Percentiles rank a stretch among this genome's conserved stretches.
Evolutionary conservation across 2,888 invertebrate species (phyloP).

Genomic region (Caenorhabditis macrosperma): DNA sequence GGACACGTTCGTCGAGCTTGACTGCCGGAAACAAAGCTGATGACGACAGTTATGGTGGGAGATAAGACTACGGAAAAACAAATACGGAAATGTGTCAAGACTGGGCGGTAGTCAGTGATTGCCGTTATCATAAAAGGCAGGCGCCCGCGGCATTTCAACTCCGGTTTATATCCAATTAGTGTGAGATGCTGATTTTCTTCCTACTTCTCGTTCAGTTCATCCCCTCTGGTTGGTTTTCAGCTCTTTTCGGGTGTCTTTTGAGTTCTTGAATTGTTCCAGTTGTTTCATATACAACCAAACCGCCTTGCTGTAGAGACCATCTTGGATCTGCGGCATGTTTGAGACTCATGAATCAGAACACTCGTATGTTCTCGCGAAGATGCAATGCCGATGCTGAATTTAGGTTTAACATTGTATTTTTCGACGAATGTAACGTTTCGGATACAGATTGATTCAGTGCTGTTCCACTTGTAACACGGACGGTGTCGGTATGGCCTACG

Average conservation of each 20-base stretch:
- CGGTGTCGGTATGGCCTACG: slow-evolving; percentile 70
- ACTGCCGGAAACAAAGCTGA: slow-evolving; percentile 38
- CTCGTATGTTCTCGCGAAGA: slow-evolving; percentile 63
- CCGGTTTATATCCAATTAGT: slow-evolving; percentile 35
- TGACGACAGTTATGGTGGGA: slow-evolving; percentile 42
- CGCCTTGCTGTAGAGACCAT: slow-evolving; percentile 74
- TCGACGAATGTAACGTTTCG: too few relatives aligned
- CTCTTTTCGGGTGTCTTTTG: background rate
- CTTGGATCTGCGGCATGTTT: slow-evolving; percentile 67
- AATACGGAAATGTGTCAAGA: slow-evolving; percentile 59
- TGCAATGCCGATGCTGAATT: slow-evolving; percentile 74
- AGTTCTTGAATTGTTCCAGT: slow-evolving; percentile 8
- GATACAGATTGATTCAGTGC: slow-evolving; percentile 73
- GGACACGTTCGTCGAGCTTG: slow-evolving; percentile 24
- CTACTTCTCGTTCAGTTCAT: slow-evolving; percentile 17
- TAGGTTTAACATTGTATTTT: slow-evolving; percentile 54
- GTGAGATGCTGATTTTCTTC: slow-evolving; percentile 12
- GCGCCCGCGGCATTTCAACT: slow-evolving; percentile 8
- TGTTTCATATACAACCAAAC: slow-evolving; percentile 62
- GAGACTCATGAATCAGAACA: slow-evolving; percentile 64
- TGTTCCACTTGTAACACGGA: slow-evolving; percentile 71
- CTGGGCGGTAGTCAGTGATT: slow-evolving; percentile 38
- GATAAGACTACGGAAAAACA: slow-evolving; percentile 44
- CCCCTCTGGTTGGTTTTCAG: slow-evolving; percentile 15
- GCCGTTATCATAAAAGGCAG: slow-evolving; percentile 48